These are phyloP conservation scores for Melanchra persicariae DNA, from an alignment of 2,888 invertebrate genomes.

Conservation along the genomic window DNA sequence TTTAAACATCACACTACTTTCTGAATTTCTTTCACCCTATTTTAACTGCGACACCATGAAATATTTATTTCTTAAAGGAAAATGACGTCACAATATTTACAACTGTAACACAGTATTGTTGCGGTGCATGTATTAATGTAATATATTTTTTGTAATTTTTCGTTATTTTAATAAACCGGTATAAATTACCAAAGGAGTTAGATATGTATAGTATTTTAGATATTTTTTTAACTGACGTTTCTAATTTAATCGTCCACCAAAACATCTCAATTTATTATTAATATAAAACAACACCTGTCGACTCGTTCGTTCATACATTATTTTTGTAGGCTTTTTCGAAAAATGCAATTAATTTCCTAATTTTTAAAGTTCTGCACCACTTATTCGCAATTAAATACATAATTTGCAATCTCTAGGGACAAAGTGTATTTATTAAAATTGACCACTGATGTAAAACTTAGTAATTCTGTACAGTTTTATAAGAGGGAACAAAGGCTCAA, in stretches of 20 bases:
- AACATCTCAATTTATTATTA: slow-evolving; percentile 61
- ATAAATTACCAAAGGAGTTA: slow-evolving; percentile 89
- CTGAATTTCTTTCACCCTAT: slow-evolving; percentile 26
- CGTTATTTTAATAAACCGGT: slow-evolving; percentile 87
- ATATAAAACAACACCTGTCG: slow-evolving; percentile 47
- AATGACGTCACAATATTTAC: slow-evolving; percentile 75
- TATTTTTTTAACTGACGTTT: slow-evolving; percentile 77
- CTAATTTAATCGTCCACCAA: slow-evolving; percentile 53
- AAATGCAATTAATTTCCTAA: slow-evolving; percentile 72
- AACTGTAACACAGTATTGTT: slow-evolving; percentile 78
- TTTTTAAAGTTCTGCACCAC: slow-evolving; percentile 67
- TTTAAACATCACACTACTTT: slow-evolving; percentile 31
- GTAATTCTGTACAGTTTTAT: slow-evolving; percentile 77
- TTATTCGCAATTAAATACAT: slow-evolving; percentile 70
- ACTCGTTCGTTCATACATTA: slow-evolving; percentile 65
- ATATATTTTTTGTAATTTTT: slow-evolving; percentile 77
- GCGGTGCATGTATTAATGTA: slow-evolving; percentile 78
- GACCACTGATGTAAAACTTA: slow-evolving; percentile 69
- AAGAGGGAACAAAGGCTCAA: slow-evolving; percentile 83
- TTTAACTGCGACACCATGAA: slow-evolving; percentile 43
- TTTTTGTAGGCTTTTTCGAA: slow-evolving; percentile 75
- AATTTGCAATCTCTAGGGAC: slow-evolving; percentile 75
- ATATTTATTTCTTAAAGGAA: slow-evolving; percentile 46
- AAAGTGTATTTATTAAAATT: slow-evolving; percentile 80
- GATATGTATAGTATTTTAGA: slow-evolving; percentile 87